Evolutionary conservation across 2,888 invertebrate genomes (phyloP).

Genomic region (Dynastes hyllus): DNA sequence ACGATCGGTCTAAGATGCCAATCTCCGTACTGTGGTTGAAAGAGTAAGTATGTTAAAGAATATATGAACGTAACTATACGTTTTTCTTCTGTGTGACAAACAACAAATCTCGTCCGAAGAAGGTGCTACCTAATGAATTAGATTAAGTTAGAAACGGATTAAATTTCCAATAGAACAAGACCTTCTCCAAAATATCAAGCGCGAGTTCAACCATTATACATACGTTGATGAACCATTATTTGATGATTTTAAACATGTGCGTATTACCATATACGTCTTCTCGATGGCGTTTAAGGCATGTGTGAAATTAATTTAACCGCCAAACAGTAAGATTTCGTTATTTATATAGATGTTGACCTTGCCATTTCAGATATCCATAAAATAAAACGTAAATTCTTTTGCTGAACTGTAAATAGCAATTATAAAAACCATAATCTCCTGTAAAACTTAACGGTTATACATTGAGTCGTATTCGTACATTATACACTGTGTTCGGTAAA

Average conservation of each 20-base stretch:
- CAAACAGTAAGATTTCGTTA: constrained; percentile 5
- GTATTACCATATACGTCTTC: neutral
- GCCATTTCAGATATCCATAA: constrained; percentile 35
- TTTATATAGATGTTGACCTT: constrained; percentile 31
- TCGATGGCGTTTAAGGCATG: neutral
- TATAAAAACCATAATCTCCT: neutral
- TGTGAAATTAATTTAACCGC: neutral
- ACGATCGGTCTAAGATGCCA: constrained; percentile 31
- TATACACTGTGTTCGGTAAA: too few species aligned
- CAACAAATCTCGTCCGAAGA: neutral
- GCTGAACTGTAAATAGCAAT: constrained; percentile 20
- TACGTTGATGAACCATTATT: too few species aligned
- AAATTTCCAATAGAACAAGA: too few species aligned
- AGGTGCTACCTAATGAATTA: neutral
- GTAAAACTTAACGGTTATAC: constrained; percentile 6
- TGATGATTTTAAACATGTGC: neutral
- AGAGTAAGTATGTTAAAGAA: constrained; percentile 45
- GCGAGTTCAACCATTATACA: too few species aligned
- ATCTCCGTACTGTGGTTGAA: constrained; percentile 40
- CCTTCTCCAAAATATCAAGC: too few species aligned
- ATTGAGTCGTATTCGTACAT: neutral
- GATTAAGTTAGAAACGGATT: too few species aligned
- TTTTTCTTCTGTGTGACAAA: neutral
- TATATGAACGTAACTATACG: neutral
- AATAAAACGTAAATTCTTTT: constrained; percentile 32